Percentiles rank a stretch among this genome's conserved stretches.
Evolutionary conservation across 2,888 invertebrate genomes (phyloP).

Genomic region (Trisateles emortualis): DNA sequence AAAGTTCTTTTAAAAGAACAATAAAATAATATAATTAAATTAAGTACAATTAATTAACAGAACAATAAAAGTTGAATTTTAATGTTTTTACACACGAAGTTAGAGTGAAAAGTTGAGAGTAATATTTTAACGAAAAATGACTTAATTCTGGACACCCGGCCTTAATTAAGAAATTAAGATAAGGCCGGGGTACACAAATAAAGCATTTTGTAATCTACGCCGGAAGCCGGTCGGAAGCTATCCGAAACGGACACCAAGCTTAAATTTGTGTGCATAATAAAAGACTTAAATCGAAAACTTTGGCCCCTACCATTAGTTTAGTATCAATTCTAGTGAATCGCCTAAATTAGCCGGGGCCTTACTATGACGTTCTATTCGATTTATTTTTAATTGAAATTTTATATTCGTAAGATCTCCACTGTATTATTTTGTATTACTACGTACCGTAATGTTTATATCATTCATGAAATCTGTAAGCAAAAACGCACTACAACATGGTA

Average conservation of each 20-base stretch:
- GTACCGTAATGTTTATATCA: too few relatives aligned
- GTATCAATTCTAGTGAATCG: not conserved
- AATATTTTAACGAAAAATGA: constrained; percentile 54
- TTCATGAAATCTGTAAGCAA: too few relatives aligned
- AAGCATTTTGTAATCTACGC: constrained; percentile 76
- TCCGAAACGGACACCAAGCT: constrained; percentile 64
- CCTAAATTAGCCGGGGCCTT: too few relatives aligned
- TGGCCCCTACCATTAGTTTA: constrained; percentile 50
- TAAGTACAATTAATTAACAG: constrained; percentile 47
- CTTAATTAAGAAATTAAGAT: constrained; percentile 85
- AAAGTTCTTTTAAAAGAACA: constrained; percentile 28
- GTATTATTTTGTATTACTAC: too few relatives aligned
- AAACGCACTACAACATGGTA: too few relatives aligned
- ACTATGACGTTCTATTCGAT: too few relatives aligned
- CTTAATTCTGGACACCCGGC: constrained; percentile 58
- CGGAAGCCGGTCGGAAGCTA: constrained; percentile 80
- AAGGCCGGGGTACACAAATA: constrained; percentile 71
- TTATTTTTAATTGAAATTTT: too few relatives aligned
- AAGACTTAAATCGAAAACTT: constrained; percentile 58
- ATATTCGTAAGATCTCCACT: too few relatives aligned
- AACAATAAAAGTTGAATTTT: constrained; percentile 48
- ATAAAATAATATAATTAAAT: constrained; percentile 35
- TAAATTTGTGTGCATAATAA: constrained; percentile 75
- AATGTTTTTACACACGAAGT: constrained; percentile 31
- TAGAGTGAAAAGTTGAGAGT: constrained; percentile 33